These are phyloP conservation scores for Andricus curvator DNA, from an alignment of 2,888 invertebrate genomes.

Conservation along the genomic window DNA sequence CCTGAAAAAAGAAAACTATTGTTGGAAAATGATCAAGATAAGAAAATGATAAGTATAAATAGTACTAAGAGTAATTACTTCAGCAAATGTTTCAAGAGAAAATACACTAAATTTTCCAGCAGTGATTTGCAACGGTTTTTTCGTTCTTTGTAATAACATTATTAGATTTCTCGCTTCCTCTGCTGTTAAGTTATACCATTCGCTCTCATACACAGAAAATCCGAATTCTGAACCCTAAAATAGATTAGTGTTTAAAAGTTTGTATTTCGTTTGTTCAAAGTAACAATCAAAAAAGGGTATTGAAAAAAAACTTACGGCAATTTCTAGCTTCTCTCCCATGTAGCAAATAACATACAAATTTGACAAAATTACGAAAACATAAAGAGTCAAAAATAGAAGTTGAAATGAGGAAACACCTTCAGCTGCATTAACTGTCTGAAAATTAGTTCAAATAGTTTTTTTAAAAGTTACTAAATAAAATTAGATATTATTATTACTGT, in stretches of 20 bases:
- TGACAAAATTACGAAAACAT: not conserved
- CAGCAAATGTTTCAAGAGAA: conserved; percentile 62
- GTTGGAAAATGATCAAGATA: too few species aligned
- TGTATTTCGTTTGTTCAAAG: too few species aligned
- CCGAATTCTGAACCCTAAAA: conserved; percentile 61
- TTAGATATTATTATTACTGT: too few species aligned
- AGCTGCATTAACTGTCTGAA: not conserved
- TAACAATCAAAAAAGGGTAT: not conserved
- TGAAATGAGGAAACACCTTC: conserved; percentile 12
- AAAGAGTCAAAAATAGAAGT: conserved; percentile 41
- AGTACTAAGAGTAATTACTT: conserved; percentile 54
- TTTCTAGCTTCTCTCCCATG: conserved; percentile 3
- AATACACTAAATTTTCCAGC: conserved; percentile 66
- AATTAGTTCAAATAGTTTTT: not conserved
- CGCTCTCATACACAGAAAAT: conserved; percentile 57
- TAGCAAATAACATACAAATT: conserved; percentile 15
- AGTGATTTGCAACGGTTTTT: conserved; percentile 61
- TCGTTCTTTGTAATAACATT: conserved; percentile 56
- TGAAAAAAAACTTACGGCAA: not conserved
- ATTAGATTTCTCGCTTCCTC: conserved; percentile 55
- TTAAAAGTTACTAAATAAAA: not conserved
- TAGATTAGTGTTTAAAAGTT: not conserved
- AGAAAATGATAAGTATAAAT: not conserved
- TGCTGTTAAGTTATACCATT: conserved; percentile 61
- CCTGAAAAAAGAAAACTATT: conserved; percentile 29